Base-by-base conservation (phyloP, 2,113 vertebrate species). In the Lophura nycthemera region DNA sequence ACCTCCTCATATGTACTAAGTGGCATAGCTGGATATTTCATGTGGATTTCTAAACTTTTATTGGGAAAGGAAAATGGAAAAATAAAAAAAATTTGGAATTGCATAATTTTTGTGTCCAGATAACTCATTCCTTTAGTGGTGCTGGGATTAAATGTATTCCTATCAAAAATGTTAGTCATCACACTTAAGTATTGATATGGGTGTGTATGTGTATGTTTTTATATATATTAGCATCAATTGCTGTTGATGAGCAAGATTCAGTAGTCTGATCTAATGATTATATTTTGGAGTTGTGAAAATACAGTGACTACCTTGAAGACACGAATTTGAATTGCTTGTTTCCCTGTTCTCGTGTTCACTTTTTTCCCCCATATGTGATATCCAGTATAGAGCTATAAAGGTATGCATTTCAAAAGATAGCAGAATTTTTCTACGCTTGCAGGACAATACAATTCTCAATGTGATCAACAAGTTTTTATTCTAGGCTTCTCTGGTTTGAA, bases 1-100 rank as follows among this genome's bases (percentile, higher is more conserved):
- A 24, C 20, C 42, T 56, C 45, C 13, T 76, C 11, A 8, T 48
- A 27, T 11, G 5, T 30, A 34, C 74, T 61, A 13, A 22, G 5
- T 56, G 40, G 45, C 21, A 29, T 57, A 40, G 0, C 0, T 1
- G 4, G 52, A 19, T 71, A 13, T 81, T 43, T 66, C 18, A 9
- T 32, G 7, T 63, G 40, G 25, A 19, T 8, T 43, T 85, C 34
- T 72, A 57, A 24, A 14, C 56, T 17, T 24, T 63, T 77, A 6
- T 6, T 24, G 42, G 36, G 71, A 67, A 72, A 42, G 32, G 34
- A 24, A 61, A 81, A 10, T 13, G 21, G 40, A 38, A 59, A 60
- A 36, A 57, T 60, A 27, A 75, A 76, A 48, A n/a, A 81, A 34
- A 3, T 29, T 86, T 82, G 13, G 47, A 47, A 4, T 73, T 7